These are phyloP conservation scores for Engystomops pustulosus DNA, from an alignment of 2,113 vertebrate genomes.

Conservation along the genomic window DNA sequence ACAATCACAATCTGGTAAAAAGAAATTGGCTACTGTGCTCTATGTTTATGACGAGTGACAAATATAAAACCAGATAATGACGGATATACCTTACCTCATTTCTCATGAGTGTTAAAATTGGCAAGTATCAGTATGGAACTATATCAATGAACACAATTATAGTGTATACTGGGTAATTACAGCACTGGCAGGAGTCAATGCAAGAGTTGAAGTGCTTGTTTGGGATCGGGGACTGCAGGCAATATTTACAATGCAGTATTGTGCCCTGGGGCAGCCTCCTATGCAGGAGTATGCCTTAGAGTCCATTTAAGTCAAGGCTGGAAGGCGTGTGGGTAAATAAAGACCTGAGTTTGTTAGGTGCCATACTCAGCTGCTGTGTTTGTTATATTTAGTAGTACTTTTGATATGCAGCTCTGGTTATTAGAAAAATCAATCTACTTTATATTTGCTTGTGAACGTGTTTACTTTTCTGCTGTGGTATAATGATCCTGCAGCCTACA, in stretches of 20 bases:
- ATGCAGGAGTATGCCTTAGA: slow-evolving; percentile 38
- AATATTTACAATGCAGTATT: slow-evolving; percentile 50
- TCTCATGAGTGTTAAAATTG: not conserved
- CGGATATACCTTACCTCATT: not conserved
- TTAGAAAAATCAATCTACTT: slow-evolving; percentile 41
- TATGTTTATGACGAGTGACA: not conserved
- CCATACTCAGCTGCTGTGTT: slow-evolving; percentile 35
- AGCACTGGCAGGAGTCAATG: slow-evolving; percentile 9
- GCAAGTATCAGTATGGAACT: not conserved
- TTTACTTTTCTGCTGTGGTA: slow-evolving; percentile 10
- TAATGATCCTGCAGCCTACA: slow-evolving; percentile 24
- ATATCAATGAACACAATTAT: not conserved
- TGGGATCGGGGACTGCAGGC: slow-evolving; percentile 44
- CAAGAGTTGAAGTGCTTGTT: slow-evolving; percentile 34
- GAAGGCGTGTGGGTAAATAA: slow-evolving; percentile 40
- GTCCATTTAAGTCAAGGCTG: slow-evolving; percentile 39
- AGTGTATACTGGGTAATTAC: slow-evolving; percentile 33
- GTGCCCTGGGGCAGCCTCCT: slow-evolving; percentile 37
- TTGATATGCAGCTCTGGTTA: slow-evolving; percentile 32
- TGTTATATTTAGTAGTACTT: slow-evolving; percentile 37
- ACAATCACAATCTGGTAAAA: not conserved
- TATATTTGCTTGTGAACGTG: slow-evolving; percentile 31
- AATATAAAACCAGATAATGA: not conserved
- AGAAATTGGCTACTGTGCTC: not conserved
- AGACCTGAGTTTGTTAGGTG: slow-evolving; percentile 1